These are phyloP conservation scores for Tethea ocularis DNA, from an alignment of 2,888 invertebrate species.

Conservation along the genomic window DNA sequence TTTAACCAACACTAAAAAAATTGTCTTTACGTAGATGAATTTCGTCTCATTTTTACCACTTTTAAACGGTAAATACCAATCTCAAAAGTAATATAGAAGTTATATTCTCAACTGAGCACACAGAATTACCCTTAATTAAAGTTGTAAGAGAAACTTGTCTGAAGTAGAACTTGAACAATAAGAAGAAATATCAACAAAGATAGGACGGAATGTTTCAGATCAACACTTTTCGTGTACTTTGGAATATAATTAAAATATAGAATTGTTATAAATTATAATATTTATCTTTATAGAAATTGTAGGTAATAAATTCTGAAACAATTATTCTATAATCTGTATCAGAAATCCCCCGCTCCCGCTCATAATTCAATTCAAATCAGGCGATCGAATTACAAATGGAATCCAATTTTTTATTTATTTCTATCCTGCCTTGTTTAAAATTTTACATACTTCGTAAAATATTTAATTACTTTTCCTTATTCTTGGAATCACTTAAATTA, in stretches of 20 bases:
- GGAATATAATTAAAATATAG: too few relatives aligned
- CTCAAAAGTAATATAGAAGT: background rate
- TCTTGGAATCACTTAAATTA: conserved; percentile 23
- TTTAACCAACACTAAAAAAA: too few relatives aligned
- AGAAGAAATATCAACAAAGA: conserved; percentile 4
- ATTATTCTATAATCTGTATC: too few relatives aligned
- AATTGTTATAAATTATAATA: too few relatives aligned
- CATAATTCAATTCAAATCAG: too few relatives aligned
- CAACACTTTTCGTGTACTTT: background rate
- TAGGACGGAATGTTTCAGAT: background rate
- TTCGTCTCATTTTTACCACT: background rate
- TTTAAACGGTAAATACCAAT: background rate
- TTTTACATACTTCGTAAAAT: too few relatives aligned
- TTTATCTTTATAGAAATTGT: too few relatives aligned
- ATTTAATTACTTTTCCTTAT: conserved; percentile 26
- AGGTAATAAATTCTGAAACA: too few relatives aligned
- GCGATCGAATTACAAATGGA: too few relatives aligned
- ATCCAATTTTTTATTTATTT: too few relatives aligned
- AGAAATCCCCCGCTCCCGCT: too few relatives aligned
- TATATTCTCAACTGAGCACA: background rate
- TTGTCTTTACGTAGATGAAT: too few relatives aligned
- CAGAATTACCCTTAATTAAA: background rate
- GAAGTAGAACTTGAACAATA: background rate
- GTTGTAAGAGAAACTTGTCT: background rate
- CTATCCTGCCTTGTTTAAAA: background rate